Evolutionary conservation across 1,140 invertebrate genomes (phyloP).

Genomic region (Carcinoscorpius rotundicauda): DNA sequence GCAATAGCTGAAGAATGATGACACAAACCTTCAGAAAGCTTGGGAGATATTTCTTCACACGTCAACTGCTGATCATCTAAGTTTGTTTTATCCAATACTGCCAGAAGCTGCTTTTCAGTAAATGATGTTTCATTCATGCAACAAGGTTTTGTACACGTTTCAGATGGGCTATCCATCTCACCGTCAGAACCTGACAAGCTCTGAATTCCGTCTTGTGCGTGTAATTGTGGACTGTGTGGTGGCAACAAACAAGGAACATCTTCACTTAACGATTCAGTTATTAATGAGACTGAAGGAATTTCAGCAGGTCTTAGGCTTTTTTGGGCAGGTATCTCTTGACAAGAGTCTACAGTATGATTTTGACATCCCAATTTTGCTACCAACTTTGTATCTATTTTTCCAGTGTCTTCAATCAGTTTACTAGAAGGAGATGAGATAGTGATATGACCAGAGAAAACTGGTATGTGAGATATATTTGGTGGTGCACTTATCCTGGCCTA

Average conservation of each 20-base stretch:
- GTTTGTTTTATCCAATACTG: too few species aligned
- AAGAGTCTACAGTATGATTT: too few species aligned
- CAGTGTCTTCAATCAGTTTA: neutral
- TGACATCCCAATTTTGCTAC: too few species aligned
- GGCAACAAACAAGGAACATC: neutral
- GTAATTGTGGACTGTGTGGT: neutral
- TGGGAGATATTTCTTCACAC: too few species aligned
- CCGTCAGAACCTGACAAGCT: too few species aligned
- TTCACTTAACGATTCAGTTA: too few species aligned
- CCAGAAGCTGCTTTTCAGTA: slow-evolving; percentile 10
- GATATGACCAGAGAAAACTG: neutral
- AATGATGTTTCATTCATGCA: slow-evolving; percentile 13
- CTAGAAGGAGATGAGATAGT: neutral
- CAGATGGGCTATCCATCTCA: slow-evolving; percentile 8
- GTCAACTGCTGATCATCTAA: too few species aligned
- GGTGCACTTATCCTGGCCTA: slow-evolving; percentile 21
- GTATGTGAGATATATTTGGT: slow-evolving; percentile 13
- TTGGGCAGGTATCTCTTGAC: neutral
- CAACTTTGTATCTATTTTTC: slow-evolving; percentile 7
- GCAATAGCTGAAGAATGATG: too few species aligned
- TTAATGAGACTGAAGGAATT: neutral
- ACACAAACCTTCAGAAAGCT: too few species aligned
- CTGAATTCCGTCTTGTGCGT: too few species aligned
- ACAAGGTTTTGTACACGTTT: slow-evolving; percentile 16
- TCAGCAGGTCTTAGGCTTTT: neutral